phyloP scores from a whole-genome alignment of 1,140 invertebrate genomes.

The Drosophila auraria region DNA sequence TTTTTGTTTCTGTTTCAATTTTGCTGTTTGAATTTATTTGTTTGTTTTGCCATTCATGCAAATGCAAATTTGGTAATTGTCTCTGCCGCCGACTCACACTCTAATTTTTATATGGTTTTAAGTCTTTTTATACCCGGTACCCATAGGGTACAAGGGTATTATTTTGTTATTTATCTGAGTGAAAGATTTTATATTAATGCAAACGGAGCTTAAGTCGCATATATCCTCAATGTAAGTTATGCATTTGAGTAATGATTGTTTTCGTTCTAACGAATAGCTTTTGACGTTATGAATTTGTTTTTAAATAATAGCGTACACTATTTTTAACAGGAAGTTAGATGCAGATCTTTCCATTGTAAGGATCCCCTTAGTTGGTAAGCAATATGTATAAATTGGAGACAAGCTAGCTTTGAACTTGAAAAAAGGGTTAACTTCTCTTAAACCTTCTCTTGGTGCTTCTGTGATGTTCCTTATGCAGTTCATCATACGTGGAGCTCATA shows the following conservation, averaged over 20 bases:
- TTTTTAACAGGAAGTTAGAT: too few relatives aligned
- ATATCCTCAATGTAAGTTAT: constrained; percentile 45
- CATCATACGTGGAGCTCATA: constrained; percentile 7
- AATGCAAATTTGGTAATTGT: constrained; percentile 81
- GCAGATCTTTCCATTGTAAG: too few relatives aligned
- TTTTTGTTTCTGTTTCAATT: constrained; percentile 73
- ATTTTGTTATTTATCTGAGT: constrained; percentile 62
- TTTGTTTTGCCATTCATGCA: constrained; percentile 75
- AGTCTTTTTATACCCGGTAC: not conserved
- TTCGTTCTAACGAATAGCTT: not conserved
- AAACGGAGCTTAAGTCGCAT: constrained; percentile 54
- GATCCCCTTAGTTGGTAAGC: not conserved
- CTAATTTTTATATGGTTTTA: constrained; percentile 18
- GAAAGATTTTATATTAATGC: constrained; percentile 67
- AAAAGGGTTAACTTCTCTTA: not conserved
- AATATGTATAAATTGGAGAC: not conserved
- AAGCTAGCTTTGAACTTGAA: too few relatives aligned
- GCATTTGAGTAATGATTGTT: constrained; percentile 36
- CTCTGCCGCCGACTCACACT: constrained; percentile 23
- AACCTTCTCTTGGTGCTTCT: not conserved
- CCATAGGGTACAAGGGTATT: too few relatives aligned
- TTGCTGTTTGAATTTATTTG: constrained; percentile 78
- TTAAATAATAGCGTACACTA: too few relatives aligned
- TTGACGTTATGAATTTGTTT: not conserved
- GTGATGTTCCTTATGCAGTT: constrained; percentile 1